Percentiles rank a stretch among this genome's conserved stretches.
Conservation (phyloP, 1,140 invertebrate genomes). For the Bathynomus jamesi region DNA sequence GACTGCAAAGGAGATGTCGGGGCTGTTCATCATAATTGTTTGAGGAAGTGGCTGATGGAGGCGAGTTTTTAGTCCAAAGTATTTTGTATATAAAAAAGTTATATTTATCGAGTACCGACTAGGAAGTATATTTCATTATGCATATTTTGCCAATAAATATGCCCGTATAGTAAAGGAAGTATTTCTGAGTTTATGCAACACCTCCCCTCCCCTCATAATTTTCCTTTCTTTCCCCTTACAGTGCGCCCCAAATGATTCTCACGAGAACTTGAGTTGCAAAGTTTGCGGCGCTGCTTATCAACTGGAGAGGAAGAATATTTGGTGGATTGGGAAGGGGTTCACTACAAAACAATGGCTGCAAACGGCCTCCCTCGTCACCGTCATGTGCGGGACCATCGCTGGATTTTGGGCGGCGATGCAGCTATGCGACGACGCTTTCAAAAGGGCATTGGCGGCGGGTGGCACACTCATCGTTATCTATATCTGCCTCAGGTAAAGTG, state of each 20-base stretch:
- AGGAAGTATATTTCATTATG: too few species aligned
- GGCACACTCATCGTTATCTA: conserved; percentile 71
- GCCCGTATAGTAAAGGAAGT: too few species aligned
- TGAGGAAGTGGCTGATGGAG: conserved; percentile 77
- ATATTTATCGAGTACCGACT: too few species aligned
- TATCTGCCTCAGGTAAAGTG: conserved; percentile 64
- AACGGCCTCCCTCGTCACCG: conserved; percentile 56
- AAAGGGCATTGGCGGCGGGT: conserved; percentile 68
- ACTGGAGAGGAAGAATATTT: conserved; percentile 50
- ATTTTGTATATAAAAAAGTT: not conserved
- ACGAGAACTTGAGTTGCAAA: conserved; percentile 63
- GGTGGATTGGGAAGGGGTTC: conserved; percentile 65
- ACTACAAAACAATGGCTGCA: conserved; percentile 71
- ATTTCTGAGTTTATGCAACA: too few species aligned
- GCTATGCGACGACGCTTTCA: conserved; percentile 64
- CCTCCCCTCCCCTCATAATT: too few species aligned
- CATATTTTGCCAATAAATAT: too few species aligned
- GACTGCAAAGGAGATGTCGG: conserved; percentile 82
- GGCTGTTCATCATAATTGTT: conserved; percentile 82
- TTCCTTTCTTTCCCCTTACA: too few species aligned
- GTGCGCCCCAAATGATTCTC: conserved; percentile 49
- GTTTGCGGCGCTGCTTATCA: conserved; percentile 69
- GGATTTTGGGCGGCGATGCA: conserved; percentile 74
- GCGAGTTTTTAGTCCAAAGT: conserved; percentile 36
- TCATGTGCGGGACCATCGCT: conserved; percentile 63